phyloP scores from a whole-genome alignment of 2,888 invertebrate species.

The Ectemnius continuus region DNA sequence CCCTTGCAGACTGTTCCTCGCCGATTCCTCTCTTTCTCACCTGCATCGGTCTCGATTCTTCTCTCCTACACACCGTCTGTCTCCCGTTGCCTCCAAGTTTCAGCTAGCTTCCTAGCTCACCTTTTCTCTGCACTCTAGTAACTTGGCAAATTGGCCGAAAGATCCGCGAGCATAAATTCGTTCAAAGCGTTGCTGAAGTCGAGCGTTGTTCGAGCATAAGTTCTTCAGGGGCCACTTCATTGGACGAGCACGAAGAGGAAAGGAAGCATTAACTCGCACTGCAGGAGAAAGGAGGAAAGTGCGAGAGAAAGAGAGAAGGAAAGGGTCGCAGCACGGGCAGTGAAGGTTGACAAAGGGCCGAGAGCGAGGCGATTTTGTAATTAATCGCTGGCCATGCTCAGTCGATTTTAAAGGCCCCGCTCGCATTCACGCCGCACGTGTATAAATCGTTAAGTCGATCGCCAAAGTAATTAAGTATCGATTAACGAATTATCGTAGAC shows the following conservation, averaged over 20 bases:
- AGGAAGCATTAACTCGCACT: background rate
- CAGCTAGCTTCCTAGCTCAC: slow-evolving; percentile 26
- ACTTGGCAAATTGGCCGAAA: background rate
- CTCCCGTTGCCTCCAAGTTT: slow-evolving; percentile 26
- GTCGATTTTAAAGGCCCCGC: slow-evolving; percentile 18
- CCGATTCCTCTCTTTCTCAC: slow-evolving; percentile 37
- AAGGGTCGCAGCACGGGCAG: background rate
- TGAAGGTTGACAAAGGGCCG: slow-evolving; percentile 35
- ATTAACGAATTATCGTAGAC: slow-evolving; percentile 45
- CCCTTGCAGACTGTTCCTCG: slow-evolving; percentile 22
- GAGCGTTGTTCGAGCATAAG: too few relatives aligned
- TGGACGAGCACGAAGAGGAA: too few relatives aligned
- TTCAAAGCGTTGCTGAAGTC: too few relatives aligned
- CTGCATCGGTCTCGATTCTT: slow-evolving; percentile 37
- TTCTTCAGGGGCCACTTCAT: too few relatives aligned
- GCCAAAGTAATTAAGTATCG: slow-evolving; percentile 46
- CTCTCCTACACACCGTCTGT: slow-evolving; percentile 11
- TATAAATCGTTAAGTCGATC: slow-evolving; percentile 44
- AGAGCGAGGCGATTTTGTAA: slow-evolving; percentile 39
- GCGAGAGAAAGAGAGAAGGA: background rate
- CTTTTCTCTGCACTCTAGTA: slow-evolving; percentile 15
- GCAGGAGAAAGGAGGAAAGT: background rate
- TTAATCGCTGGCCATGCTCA: slow-evolving; percentile 25
- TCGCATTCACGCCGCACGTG: slow-evolving; percentile 38
- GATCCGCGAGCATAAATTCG: too few relatives aligned